Base-by-base conservation (phyloP, 2,113 vertebrate genomes). In the Neotragus pygmaeus region DNA sequence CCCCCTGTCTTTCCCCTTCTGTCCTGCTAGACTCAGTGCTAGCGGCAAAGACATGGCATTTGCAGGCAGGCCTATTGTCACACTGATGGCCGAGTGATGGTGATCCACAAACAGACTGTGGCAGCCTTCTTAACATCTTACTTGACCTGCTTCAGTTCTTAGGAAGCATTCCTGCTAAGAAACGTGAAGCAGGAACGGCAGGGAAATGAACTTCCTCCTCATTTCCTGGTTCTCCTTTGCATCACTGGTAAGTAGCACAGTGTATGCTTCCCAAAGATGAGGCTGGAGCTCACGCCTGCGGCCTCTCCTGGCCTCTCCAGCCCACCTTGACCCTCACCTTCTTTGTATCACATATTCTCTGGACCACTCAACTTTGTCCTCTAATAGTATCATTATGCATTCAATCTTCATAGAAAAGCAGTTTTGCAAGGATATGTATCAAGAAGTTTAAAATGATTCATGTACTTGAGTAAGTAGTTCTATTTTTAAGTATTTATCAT, bases 401-500 rank as follows among this genome's bases (percentile, higher is more conserved):
- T 96, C 77, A 95, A 78, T 47, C 81, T 96, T 96, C 66, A 94
- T 45, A 88, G 80, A 97, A 94, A 94, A 93, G 88, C 75, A 96
- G 78, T 90, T 96, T 91, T 95, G n/a, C 33, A 92, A 85, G 93
- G 87, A 51, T 90, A 73, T 55, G 51, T 55, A 97, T 82, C 92
- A 94, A 94, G 87, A 96, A 73, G 55, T 91, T 96, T 94, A 88
- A 96, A 97, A 91, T 94, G 86, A 97, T 92, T 94, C 91, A 96
- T 88, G 90, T 90, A 97, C 43, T 95, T 88, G 82, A 87, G 70
- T 73, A 94, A 91, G 94, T 55, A 94, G 90, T 95, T 95, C 92
- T 96, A 96, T 97, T 97, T 97, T 98, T 90, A 98, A 93, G 57
- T 87, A 90, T 83, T 97, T 96, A 70, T 95, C 90, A 90, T 90